Evolutionary conservation across 2,797 vertebrate species (phyloP), one percentile per base, ranked within the genome.

Genomic region (Percopsis omiscomaycus): DNA sequence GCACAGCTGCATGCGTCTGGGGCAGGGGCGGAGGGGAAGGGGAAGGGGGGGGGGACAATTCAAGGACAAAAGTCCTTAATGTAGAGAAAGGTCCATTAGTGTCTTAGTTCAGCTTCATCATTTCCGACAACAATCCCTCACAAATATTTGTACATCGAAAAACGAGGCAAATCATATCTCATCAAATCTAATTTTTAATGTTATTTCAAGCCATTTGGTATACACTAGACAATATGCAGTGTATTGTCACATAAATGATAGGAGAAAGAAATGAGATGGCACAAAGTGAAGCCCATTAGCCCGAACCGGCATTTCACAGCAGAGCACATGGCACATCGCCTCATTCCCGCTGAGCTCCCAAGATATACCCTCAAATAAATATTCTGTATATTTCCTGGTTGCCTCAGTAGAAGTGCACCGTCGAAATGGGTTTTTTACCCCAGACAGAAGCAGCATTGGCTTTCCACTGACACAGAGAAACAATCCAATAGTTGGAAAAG

Each of bases 51-150:
- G 32, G 32, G 32, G 32, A 37, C 84, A 82, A 88, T 84, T 87
- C 87, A 88, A 89, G 88, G 89, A 89, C 87, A 90, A 88, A 88
- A 84, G 81, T 87, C 76, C 75, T 76, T 74, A 84, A 84, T 87
- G 79, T 73, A 48, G 84, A 88, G 78, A 88, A 81, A 78, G 78
- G 76, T 45, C n/a, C 68, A 82, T 88, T 73, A 78, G 70, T 80
- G 66, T 84, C 76, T 75, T 80, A 87, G 79, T 83, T 82, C 69
- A 62, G 77, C 73, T 70, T 78, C 76, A 72, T 67, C 68, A 61
- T 81, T 80, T 60, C 68, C 62, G 74, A 87, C 77, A 84, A 66
- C 61, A 71, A 79, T 69, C 70, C 72, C 74, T 69, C 69, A 68
- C 75, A 74, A 81, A 83, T 84, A 84, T 86, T 84, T 83, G 78